phyloP scores from a whole-genome alignment of 1,140 invertebrate species.

The Bombyx mori region DNA sequence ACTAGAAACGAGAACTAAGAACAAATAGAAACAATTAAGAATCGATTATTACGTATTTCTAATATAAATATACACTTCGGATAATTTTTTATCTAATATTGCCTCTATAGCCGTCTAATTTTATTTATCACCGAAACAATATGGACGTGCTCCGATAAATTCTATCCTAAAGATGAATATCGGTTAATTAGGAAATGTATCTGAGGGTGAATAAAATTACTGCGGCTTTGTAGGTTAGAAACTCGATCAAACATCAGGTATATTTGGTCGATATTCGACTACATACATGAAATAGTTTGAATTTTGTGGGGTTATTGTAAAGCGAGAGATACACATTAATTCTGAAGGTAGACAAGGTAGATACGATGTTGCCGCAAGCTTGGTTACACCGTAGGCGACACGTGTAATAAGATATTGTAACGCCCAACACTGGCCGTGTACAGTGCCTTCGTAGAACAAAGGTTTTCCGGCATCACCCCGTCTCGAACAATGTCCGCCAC shows the following conservation, averaged over 20 bases:
- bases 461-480: constrained; percentile 32
- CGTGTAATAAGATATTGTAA: constrained; percentile 58
- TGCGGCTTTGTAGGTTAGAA: constrained; percentile 13
- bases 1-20: too few species aligned
- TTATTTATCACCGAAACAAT: neutral
- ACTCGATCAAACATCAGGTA: constrained; percentile 19
- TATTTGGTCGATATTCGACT: neutral
- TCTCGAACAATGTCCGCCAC: constrained; percentile 32
- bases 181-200: constrained; percentile 17
- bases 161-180: constrained; percentile 11
- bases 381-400: constrained; percentile 38
- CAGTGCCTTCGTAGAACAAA: constrained; percentile 39
- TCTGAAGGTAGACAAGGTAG: constrained; percentile 29
- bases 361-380: constrained; percentile 30
- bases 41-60: too few species aligned
- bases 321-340: constrained; percentile 37
- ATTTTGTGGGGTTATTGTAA: constrained; percentile 21
- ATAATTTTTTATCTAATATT: too few species aligned
- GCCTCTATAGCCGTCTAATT: too few species aligned
- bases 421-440: constrained; percentile 11
- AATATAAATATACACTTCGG: too few species aligned
- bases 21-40: too few species aligned
- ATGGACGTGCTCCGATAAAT: neutral
- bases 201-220: constrained; percentile 11
- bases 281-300: neutral